Evolutionary conservation across 2,888 invertebrate genomes (phyloP).

Genomic region (Aricia artaxerxes): DNA sequence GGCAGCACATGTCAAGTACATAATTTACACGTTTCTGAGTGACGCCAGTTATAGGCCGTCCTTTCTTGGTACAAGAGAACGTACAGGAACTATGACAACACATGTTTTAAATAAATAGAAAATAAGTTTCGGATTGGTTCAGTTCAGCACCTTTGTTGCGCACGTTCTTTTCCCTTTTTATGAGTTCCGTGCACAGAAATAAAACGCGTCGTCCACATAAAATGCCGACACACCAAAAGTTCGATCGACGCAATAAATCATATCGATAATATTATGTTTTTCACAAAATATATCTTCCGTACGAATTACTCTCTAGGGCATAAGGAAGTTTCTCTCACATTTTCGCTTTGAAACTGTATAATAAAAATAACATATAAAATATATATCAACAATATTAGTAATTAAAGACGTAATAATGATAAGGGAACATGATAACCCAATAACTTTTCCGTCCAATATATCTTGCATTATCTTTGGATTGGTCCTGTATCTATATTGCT

Average conservation of each 20-base stretch:
- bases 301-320: not conserved
- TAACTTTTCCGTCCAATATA: conserved; percentile 30
- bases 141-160: no score
- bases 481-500: conserved; percentile 20
- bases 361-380: not conserved
- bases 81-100: no score
- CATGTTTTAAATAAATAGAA: no score
- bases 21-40: no score
- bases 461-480: conserved; percentile 17
- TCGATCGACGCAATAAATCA: not conserved
- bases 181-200: no score
- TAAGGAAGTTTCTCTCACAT: not conserved
- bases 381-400: conserved; percentile 6
- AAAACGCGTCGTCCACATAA: not conserved
- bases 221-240: not conserved
- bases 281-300: not conserved
- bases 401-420: conserved; percentile 25
- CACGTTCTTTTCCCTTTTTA: no score
- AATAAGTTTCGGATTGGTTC: no score
- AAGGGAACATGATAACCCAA: conserved; percentile 27
- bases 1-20: no score
- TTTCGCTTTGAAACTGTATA: not conserved
- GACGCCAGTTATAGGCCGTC: no score
- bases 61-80: no score
- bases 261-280: not conserved